A percentile compares a stretch with the other conserved stretches of the same genome.
These are phyloP conservation scores for Guaruba guarouba DNA, from an alignment of 2,113 vertebrate genomes.

Conservation along the genomic window DNA sequence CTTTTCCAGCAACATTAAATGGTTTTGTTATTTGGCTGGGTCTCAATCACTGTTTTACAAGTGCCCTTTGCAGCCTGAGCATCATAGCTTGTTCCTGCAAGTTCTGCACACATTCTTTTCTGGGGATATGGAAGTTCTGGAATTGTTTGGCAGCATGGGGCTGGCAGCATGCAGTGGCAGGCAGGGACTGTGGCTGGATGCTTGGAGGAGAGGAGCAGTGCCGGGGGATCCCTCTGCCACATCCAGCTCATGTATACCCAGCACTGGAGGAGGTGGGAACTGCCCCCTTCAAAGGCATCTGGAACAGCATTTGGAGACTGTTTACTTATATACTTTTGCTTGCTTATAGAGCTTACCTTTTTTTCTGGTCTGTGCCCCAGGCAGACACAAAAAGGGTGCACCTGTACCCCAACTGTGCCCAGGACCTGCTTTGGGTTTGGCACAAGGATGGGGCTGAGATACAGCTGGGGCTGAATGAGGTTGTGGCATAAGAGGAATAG, in stretches of 20 bases:
- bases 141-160: rapidly evolving
- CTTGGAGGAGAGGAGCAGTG: rapidly evolving
- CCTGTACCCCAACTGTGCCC: neutral
- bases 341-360: neutral
- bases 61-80: neutral
- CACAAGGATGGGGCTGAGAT: rapidly evolving
- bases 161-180: neutral
- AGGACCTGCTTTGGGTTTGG: neutral
- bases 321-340: rapidly evolving
- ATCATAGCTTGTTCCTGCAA: rapidly evolving
- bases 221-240: rapidly evolving
- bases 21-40: rapidly evolving
- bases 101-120: rapidly evolving
- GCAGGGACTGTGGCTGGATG: neutral
- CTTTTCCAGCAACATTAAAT: neutral
- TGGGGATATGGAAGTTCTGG: neutral
- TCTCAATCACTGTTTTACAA: neutral
- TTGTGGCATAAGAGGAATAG: neutral
- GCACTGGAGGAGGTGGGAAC: rapidly evolving
- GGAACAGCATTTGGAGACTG: neutral
- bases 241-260: neutral
- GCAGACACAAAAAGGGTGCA: neutral
- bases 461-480: too few relatives aligned
- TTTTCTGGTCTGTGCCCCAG: neutral
- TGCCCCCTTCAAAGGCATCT: neutral